phyloP scores from a whole-genome alignment of 2,113 vertebrate genomes.

The Hemiprocne comata region DNA sequence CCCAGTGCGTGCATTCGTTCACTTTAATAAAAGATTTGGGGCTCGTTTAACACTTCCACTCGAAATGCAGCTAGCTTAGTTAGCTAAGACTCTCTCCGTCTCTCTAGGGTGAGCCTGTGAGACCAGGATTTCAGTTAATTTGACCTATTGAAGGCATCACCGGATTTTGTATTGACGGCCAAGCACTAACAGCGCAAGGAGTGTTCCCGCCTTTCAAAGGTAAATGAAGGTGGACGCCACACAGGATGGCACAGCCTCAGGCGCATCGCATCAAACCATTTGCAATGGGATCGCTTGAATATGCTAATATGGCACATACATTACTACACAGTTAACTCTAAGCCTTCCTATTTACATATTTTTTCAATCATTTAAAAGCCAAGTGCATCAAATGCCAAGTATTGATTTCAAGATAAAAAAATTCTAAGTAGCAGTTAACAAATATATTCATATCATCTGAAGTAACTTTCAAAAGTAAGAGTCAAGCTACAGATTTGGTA shows the following conservation, averaged over 20 bases:
- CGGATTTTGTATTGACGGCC: fast-evolving
- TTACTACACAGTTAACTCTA: fast-evolving
- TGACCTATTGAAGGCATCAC: not conserved
- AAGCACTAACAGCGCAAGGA: not conserved
- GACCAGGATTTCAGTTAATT: fast-evolving
- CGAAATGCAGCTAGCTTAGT: fast-evolving
- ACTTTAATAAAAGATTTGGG: fast-evolving
- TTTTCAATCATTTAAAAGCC: not conserved
- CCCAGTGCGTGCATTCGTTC: fast-evolving
- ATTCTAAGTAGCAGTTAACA: not conserved
- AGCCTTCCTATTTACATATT: not conserved
- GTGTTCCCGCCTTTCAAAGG: not conserved
- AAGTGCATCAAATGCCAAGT: fast-evolving
- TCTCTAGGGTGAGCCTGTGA: not conserved
- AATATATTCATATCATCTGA: fast-evolving
- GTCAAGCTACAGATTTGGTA: too few species aligned
- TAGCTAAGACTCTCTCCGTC: fast-evolving
- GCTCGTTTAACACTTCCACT: fast-evolving
- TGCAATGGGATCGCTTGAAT: fast-evolving
- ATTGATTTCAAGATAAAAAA: not conserved
- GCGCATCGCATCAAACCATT: fast-evolving
- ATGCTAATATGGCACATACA: fast-evolving
- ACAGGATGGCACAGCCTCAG: fast-evolving
- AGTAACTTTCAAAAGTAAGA: not conserved
- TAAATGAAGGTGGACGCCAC: not conserved